Base-by-base conservation (phyloP, 2,113 vertebrate species). In the Arothron firmamentum region DNA sequence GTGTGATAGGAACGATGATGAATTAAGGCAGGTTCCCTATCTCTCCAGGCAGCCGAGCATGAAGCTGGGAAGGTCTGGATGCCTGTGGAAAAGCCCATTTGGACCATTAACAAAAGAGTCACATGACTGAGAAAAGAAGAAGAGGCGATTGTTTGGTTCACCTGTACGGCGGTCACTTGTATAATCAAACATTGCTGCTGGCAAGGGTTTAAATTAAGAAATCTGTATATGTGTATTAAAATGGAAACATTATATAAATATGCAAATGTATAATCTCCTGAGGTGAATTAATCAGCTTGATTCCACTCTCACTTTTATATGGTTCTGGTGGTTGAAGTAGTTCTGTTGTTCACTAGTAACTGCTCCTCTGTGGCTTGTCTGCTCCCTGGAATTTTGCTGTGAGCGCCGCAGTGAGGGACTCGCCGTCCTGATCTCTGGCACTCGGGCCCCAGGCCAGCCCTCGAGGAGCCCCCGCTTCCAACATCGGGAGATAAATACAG, bases 371-470 rank as follows among this genome's bases (percentile, higher is more conserved):
- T 68, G 53, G 56, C 68, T 57, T 79, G 60, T 80, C 61, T 75
- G 62, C 73, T 65, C 64, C 61, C n/a, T 51, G 34, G 9, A 59
- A 81, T 81, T 77, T 62, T 60, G 58, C 72, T 55, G 56, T 55
- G 46, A 72, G 66, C 56, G 17, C 20, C 66, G 68, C 72, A 54
- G 67, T 75, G 62, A 67, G 77, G 70, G 65, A 84, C 74, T 84
- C 67, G 57, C 61, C 72, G 65, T 61, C 65, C 76, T 79, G 81
- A 77, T 80, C 53, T 76, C 42, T 85, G 47, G 51, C 65, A 63
- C 21, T 68, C 64, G 70, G 82, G 88, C 88, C 87, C 59, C 77
- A 72, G 90, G 90, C 85, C 80, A 84, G 62, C 80, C 90, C 88
- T 85, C 34, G 76, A 91, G 90, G 85, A 84, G 72, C 84, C 82